A percentile compares a stretch with the other conserved stretches of the same genome.
These are phyloP conservation scores for Cyclophora punctaria DNA, from an alignment of 2,888 invertebrate genomes.

Conservation along the genomic window DNA sequence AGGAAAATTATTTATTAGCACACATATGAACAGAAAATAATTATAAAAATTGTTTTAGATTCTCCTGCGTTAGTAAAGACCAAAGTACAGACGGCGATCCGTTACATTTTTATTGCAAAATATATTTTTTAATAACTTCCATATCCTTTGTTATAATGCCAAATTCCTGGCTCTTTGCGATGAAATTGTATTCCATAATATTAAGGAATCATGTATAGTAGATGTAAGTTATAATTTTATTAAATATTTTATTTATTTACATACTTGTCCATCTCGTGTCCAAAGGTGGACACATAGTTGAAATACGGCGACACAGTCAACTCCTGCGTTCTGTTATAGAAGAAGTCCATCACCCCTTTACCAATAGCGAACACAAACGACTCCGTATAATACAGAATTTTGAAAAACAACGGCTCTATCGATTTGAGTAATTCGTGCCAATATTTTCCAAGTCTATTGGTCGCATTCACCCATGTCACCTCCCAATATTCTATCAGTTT, in stretches of 20 bases:
- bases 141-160: no score
- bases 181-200: no score
- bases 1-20: no score
- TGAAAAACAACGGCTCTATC: conserved; percentile 86
- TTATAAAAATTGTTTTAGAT: no score
- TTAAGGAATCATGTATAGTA: no score
- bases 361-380: conserved; percentile 82
- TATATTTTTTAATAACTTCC: no score
- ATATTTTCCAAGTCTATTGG: conserved; percentile 77
- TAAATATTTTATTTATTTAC: conserved; percentile 12
- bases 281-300: conserved; percentile 84
- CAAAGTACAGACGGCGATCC: no score
- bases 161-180: no score
- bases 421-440: conserved; percentile 83
- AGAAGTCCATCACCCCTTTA: conserved; percentile 84
- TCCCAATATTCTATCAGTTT: conserved; percentile 79
- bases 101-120: no score
- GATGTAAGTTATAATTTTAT: no score
- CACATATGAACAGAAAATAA: no score
- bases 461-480: conserved; percentile 82
- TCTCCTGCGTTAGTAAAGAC: no score
- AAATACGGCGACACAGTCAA: conserved; percentile 88
- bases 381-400: conserved; percentile 84
- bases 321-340: conserved; percentile 86
- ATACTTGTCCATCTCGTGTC: conserved; percentile 83